A percentile compares a stretch with the other conserved stretches of the same genome.
These are phyloP conservation scores for Zoanthus sansibaricus DNA, from an alignment of 92 coral and sea anemone species.

Conservation along the genomic window DNA sequence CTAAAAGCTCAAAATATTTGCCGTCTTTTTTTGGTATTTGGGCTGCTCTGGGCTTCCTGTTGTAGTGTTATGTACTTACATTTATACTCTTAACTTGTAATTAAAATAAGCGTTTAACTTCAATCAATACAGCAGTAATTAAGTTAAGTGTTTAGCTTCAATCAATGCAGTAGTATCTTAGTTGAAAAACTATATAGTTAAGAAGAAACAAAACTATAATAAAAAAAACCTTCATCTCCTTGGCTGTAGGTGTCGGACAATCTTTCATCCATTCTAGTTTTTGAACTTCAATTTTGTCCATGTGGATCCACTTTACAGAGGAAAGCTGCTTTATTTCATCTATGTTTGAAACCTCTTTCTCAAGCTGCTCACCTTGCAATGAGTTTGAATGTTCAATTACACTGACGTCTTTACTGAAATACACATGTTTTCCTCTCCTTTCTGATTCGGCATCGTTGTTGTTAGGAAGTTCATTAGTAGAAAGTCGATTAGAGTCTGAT, in stretches of 20 bases:
- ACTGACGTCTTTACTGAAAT: slow-evolving; percentile 43
- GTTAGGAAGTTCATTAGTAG: slow-evolving; percentile 41
- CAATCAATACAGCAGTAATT: too few species aligned
- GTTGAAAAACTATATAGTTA: too few species aligned
- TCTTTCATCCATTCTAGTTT: slow-evolving; percentile 97
- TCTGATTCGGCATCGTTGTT: slow-evolving; percentile 3
- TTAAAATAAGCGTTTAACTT: too few species aligned
- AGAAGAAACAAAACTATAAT: too few species aligned
- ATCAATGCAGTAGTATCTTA: too few species aligned
- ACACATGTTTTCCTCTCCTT: slow-evolving; percentile 47
- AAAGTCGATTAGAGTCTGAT: background rate
- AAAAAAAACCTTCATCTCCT: slow-evolving; percentile 72
- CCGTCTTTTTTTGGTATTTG: too few species aligned
- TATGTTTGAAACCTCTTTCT: background rate
- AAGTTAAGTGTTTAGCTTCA: too few species aligned
- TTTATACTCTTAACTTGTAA: too few species aligned
- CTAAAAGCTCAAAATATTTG: too few species aligned
- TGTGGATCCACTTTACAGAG: slow-evolving; percentile 81
- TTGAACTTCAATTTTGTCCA: slow-evolving; percentile 85
- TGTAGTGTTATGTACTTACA: too few species aligned
- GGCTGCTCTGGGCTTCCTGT: too few species aligned
- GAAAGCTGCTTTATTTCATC: slow-evolving; percentile 61
- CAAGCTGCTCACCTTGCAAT: background rate
- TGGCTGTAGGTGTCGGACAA: slow-evolving; percentile 83
- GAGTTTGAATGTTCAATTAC: slow-evolving; percentile 13